A percentile compares a stretch with the other conserved stretches of the same genome.
Conservation (phyloP, 2,797 vertebrate genomes). For the Poeciliopsis paucimaculata region DNA sequence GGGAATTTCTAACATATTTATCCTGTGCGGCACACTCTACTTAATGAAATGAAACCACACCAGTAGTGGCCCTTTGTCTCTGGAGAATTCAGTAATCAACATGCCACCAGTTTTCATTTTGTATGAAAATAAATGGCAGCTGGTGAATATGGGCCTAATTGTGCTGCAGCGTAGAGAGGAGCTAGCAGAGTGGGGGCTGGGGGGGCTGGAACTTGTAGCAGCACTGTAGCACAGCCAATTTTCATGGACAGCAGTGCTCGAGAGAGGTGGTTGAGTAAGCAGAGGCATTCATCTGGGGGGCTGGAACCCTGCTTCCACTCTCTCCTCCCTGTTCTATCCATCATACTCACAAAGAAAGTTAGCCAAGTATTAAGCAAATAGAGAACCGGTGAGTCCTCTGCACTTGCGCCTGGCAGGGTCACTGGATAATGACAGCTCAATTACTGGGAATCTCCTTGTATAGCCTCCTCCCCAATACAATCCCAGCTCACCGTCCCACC, state of each 20-base stretch:
- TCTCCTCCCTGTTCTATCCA: conserved; percentile 60
- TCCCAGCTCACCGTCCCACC: conserved; percentile 53
- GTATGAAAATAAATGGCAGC: conserved; percentile 97
- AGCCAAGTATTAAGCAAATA: conserved; percentile 88
- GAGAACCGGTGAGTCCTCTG: conserved; percentile 56
- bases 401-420: conserved; percentile 70
- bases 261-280: conserved; percentile 89
- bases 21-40: conserved; percentile 89
- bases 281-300: conserved; percentile 83
- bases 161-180: conserved; percentile 85
- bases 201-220: conserved; percentile 78
- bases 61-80: conserved; percentile 85
- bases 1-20: conserved; percentile 87
- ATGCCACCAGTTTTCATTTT: conserved; percentile 90
- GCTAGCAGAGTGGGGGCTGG: conserved; percentile 65
- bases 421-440: conserved; percentile 86
- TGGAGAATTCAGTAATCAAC: conserved; percentile 88
- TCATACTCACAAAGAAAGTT: conserved; percentile 79
- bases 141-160: conserved; percentile 90
- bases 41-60: conserved; percentile 97
- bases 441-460: conserved; percentile 81
- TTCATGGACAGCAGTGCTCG: conserved; percentile 88
- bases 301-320: conserved; percentile 59
- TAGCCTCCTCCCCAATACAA: conserved; percentile 47
- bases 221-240: conserved; percentile 93